A percentile compares a stretch with the other conserved stretches of the same genome.
phyloP scores from a whole-genome alignment of 1,140 invertebrate species.

The Danaus plexippus region DNA sequence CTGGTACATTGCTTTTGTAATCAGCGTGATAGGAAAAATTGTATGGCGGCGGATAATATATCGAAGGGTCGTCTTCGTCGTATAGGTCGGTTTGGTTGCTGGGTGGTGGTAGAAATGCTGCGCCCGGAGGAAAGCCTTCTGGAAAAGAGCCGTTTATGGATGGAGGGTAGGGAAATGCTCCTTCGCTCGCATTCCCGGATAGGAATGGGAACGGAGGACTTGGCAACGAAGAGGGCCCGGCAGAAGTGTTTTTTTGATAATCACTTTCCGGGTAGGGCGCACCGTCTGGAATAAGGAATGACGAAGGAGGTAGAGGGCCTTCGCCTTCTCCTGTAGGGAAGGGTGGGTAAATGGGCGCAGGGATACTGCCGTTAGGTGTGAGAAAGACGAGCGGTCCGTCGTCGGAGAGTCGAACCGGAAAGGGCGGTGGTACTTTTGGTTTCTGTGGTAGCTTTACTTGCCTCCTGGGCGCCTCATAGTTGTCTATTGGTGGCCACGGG shows the following conservation, averaged over 20 bases:
- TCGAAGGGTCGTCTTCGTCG: slow-evolving; percentile 90
- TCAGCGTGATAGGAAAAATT: slow-evolving; percentile 87
- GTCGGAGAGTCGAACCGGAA: slow-evolving; percentile 87
- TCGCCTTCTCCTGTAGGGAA: slow-evolving; percentile 74
- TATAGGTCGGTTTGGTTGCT: slow-evolving; percentile 81
- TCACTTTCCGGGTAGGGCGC: slow-evolving; percentile 66
- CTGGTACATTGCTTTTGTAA: slow-evolving; percentile 82
- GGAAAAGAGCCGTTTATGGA: slow-evolving; percentile 72
- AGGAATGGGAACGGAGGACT: slow-evolving; percentile 74
- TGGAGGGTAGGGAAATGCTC: slow-evolving; percentile 72
- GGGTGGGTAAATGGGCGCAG: slow-evolving; percentile 64
- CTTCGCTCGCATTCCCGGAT: slow-evolving; percentile 71
- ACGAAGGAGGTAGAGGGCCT: slow-evolving; percentile 69
- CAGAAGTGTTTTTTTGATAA: slow-evolving; percentile 74
- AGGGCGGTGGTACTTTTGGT: slow-evolving; percentile 87
- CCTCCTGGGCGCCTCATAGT: slow-evolving; percentile 83
- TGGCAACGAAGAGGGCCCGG: slow-evolving; percentile 75
- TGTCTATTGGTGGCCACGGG: slow-evolving; percentile 85
- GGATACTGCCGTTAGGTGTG: slow-evolving; percentile 74
- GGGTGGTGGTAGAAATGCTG: slow-evolving; percentile 79
- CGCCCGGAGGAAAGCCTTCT: slow-evolving; percentile 76
- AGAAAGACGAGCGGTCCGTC: slow-evolving; percentile 84
- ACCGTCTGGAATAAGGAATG: slow-evolving; percentile 72
- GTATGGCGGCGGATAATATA: slow-evolving; percentile 91
- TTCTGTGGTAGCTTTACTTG: slow-evolving; percentile 83